Base-by-base conservation (phyloP, 2,888 invertebrate genomes). In the Lasioglossum leucozonium region DNA sequence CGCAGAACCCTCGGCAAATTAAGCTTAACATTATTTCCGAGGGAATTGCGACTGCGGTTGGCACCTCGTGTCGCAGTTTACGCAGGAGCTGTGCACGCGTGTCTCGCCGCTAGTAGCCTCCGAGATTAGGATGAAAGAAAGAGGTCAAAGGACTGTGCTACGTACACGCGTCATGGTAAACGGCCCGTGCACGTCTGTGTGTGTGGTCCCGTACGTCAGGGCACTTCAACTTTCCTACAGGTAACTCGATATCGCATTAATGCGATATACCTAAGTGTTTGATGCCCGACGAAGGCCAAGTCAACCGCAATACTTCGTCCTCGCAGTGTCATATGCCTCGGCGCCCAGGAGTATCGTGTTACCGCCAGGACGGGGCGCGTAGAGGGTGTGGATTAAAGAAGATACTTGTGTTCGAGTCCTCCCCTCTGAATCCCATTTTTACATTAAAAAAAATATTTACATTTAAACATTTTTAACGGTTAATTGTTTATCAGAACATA, bases 241-340 rank as follows among this genome's bases (percentile, higher is more conserved):
- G 93, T 91, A 93, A 93, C 88, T 88, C 84, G 92, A 93, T 92
- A 93, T 91, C 87, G 87, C 91, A 90, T 93, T 93, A 93, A 93
- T 91, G 90, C 88, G 90, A 92, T 88, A 90, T 87, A 85, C 87
- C 79, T 79, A 85, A 87, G 87, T 87, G 88, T 91, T 91, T 90
- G 88, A 91, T 90, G 91, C 89, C 87, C 87, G 85, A 87, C 85
- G 90, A 85, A 88, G 91, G 89, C 89, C 92, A 91, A 92, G 89
- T 91, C 89, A 89, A 90, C 91, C 91, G 91, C 93, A 91, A 93
- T 93, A 94, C 93, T 93, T 93, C 92, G 92, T 89, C 88, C 90
- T 90, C 90, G 90, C 51, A 92, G 92, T 93, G 92, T 93, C 93
- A 92, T 88, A 90, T 93, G 93, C 88, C 91, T 88, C 82, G 85